These are phyloP conservation scores for Atopsyche davidsoni DNA, from an alignment of 1,140 invertebrate genomes.

Conservation along the genomic window DNA sequence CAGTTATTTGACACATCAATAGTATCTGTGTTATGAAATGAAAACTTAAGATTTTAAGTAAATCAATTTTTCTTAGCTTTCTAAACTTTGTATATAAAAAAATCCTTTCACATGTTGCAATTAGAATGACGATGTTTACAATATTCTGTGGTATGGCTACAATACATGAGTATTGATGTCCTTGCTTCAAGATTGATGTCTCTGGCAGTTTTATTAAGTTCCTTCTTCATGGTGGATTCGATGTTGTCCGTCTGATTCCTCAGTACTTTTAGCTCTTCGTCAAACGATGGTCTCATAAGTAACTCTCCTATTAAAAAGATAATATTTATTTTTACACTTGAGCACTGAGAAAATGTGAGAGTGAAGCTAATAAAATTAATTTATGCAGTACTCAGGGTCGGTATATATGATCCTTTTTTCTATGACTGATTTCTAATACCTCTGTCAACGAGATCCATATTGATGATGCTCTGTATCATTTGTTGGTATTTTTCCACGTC, in stretches of 20 bases:
- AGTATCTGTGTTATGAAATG: too few species aligned
- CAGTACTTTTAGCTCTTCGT: constrained; percentile 72
- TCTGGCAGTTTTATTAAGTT: constrained; percentile 59
- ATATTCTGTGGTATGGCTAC: constrained; percentile 23
- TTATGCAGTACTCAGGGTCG: too few species aligned
- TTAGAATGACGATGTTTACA: constrained; percentile 7
- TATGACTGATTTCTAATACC: constrained; percentile 35
- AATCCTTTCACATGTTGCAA: too few species aligned
- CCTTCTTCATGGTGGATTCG: constrained; percentile 64
- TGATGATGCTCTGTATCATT: constrained; percentile 87
- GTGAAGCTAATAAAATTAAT: too few species aligned
- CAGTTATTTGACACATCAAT: too few species aligned
- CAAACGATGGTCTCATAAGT: constrained; percentile 82
- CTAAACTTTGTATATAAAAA: too few species aligned
- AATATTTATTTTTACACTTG: background rate
- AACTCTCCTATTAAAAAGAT: constrained; percentile 60
- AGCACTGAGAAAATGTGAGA: too few species aligned
- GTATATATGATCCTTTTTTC: too few species aligned
- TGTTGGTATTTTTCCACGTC: constrained; percentile 81
- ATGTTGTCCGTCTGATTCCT: constrained; percentile 62
- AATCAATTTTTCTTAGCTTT: too few species aligned
- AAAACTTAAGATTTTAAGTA: too few species aligned
- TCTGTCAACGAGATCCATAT: constrained; percentile 75
- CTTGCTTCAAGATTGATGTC: constrained; percentile 69
- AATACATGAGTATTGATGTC: constrained; percentile 80